A percentile compares a stretch with the other conserved stretches of the same genome.
Conservation (phyloP, 2,888 invertebrate genomes). For the Monoplex corrugatus region DNA sequence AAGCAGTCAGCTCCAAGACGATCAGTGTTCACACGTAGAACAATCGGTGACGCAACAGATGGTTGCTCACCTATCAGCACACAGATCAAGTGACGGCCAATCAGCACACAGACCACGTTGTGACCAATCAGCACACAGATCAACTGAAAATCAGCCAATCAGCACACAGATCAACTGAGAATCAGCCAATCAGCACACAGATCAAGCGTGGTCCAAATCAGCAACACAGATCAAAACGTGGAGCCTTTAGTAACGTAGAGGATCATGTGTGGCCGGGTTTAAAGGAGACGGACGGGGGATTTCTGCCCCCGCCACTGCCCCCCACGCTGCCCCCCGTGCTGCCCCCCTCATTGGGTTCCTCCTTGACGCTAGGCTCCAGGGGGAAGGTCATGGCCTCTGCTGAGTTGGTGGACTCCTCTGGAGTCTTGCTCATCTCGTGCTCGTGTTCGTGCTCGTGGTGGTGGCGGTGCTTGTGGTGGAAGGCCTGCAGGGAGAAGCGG, state of each 20-base stretch:
- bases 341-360: conserved; percentile 61
- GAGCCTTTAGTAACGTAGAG: not conserved
- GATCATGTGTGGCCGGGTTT: conserved; percentile 75
- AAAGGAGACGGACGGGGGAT: conserved; percentile 76
- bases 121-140: not conserved
- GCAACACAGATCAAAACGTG: too few relatives aligned
- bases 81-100: too few relatives aligned
- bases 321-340: conserved; percentile 43
- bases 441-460: conserved; percentile 81
- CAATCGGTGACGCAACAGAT: too few relatives aligned
- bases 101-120: too few relatives aligned
- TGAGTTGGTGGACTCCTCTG: conserved; percentile 95
- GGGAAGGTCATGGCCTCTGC: conserved; percentile 86
- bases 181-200: not conserved
- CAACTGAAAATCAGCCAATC: not conserved
- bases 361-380: conserved; percentile 71
- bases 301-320: conserved; percentile 49
- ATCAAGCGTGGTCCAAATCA: not conserved
- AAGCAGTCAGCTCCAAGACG: too few relatives aligned
- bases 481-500: conserved; percentile 90
- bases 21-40: too few relatives aligned
- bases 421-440: conserved; percentile 90
- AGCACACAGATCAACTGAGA: not conserved
- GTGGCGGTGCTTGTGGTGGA: conserved; percentile 87
- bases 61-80: too few relatives aligned